Base-by-base conservation (phyloP, 2,888 invertebrate species). In the Plagodis pulveraria region DNA sequence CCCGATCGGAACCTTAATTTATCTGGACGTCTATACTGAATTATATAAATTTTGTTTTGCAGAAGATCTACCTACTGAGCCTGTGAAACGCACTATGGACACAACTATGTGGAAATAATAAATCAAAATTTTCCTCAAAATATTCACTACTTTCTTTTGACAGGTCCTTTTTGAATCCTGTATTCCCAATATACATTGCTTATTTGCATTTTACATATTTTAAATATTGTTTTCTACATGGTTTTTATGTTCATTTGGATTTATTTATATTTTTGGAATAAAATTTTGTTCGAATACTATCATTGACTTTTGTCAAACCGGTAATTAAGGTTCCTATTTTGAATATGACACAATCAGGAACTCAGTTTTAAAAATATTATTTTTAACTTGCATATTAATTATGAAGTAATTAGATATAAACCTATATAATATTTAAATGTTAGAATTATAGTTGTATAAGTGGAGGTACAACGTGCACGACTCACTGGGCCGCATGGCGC, bases 31-130 rank as follows among this genome's bases (percentile, higher is more conserved):
- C 78, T 84, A 78, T 84, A 87, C 81, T 90, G 82, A 91, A 89
- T 84, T 83, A 75, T 86, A 80, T 82, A 86, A 84, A 86, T 92
- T 91, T 91, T 91, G 85, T 89, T 92, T 83, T 92, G 76, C 92
- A 92, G 92, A 92, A 89, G 71, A 85, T 77, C 91, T 89, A 85
- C 89, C 84, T 80, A 88, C 89, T 86, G 83, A 87, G 86, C 88
- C 91, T 84, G 90, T 91, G 90, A 89, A 89, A 89, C 89, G 87
- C 90, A 88, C 87, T 87, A 83, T 91, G 92, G 92, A 91, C 87
- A 91, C 91, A 86, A 86, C 85, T 90, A 89, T 91, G 89, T 91
- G 92, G 91, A 92, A 91, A 92, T 91, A 91, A 91, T 91, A 91
- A 91, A 91, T 89, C 90, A 82, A 88, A 91, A 91, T 91, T 91